These are phyloP conservation scores for Bhutanitis thaidina DNA, from an alignment of 2,888 invertebrate species.

Conservation along the genomic window DNA sequence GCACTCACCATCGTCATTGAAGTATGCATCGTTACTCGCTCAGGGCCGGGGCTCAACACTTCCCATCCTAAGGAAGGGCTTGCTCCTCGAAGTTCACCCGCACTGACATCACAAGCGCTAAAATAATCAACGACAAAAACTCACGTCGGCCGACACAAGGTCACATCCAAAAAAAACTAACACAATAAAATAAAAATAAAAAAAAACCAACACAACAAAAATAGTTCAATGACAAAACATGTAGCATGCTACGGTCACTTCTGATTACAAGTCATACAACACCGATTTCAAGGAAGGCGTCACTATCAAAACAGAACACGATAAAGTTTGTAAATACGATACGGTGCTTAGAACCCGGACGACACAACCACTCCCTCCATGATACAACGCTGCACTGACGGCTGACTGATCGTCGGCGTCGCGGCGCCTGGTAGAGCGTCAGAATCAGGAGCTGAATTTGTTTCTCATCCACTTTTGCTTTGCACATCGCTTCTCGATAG, in stretches of 20 bases:
- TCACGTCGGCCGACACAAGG: constrained; percentile 72
- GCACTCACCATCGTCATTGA: constrained; percentile 74
- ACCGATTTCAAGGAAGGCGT: constrained; percentile 36
- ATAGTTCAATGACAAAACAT: constrained; percentile 20
- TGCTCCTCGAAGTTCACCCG: constrained; percentile 52
- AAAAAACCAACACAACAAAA: constrained; percentile 28
- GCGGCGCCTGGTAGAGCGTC: background rate
- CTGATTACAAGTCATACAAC: constrained; percentile 23
- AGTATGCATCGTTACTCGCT: constrained; percentile 58
- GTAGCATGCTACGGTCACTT: constrained; percentile 23
- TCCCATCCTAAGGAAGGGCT: constrained; percentile 51
- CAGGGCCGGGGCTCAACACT: constrained; percentile 39
- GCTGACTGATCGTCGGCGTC: constrained; percentile 40
- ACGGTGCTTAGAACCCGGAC: constrained; percentile 43
- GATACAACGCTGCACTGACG: constrained; percentile 54
- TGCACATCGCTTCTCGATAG: constrained; percentile 19
- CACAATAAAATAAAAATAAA: constrained; percentile 43
- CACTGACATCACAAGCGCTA: constrained; percentile 71
- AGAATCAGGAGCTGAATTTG: background rate
- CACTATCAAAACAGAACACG: constrained; percentile 58
- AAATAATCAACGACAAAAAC: constrained; percentile 63
- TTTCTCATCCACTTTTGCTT: constrained; percentile 2
- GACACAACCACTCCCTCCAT: constrained; percentile 32
- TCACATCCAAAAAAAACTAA: constrained; percentile 49
- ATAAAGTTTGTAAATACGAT: constrained; percentile 76